Evolutionary conservation across 2,113 vertebrate genomes (phyloP), one percentile per base, ranked within the genome.

Genomic region (Takifugu bimaculatus): DNA sequence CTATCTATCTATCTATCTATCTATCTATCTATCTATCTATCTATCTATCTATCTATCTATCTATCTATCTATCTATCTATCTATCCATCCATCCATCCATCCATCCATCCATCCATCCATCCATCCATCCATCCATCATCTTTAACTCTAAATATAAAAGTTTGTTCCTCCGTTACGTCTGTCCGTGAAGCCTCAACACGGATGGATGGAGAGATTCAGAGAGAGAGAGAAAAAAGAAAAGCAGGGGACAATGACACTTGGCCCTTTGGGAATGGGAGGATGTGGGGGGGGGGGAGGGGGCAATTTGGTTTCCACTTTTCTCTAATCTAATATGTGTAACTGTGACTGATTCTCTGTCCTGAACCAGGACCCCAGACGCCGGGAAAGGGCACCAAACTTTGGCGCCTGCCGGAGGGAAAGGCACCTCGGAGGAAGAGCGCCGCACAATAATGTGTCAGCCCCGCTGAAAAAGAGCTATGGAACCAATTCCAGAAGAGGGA

Each of bases 301-400:
- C 76, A 88, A 82, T 81, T 79, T 88, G 84, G 85, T 88, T 89
- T 83, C 73, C 80, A 69, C 80, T 85, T 71, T 78, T 65, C 80
- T 87, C 82, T 88, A 87, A 90, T 90, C 87, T 85, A 90, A 90
- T 89, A 88, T 88, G 83, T 85, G 77, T 85, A 90, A 89, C 88
- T 88, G 83, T 87, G 90, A 88, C 87, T 85, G 87, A 88, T 87
- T 88, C 82, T 79, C 83, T 75, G 78, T 87, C 78, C 78, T 84
- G 71, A 85, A 88, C 82, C 81, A 62, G 81, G 80, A 84, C 74
- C 79, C 71, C 70, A 84, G 82, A 81, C 72, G 60, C 65, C 56
- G 63, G 72, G 63, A 87, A 83, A 87, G 82, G 85, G 69, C 87
- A 89, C 74, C 79, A 66, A 88, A 88, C 80, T 75, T 84, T 80